Evolutionary conservation across 2,113 vertebrate species (phyloP).

Genomic region (Pampusana beccarii): DNA sequence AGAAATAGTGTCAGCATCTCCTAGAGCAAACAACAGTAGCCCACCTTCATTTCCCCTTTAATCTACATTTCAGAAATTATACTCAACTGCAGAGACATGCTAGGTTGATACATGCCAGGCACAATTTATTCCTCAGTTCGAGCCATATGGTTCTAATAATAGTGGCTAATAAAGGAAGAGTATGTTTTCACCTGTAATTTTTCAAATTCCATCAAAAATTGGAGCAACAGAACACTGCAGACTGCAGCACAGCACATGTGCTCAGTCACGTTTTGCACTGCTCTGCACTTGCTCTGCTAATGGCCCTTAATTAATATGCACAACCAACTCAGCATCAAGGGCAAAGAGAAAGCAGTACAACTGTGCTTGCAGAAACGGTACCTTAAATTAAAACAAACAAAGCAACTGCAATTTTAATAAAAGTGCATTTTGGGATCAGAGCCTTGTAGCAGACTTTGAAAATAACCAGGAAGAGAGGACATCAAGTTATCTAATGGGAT

Average conservation of each 20-base stretch:
- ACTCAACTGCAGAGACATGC: neutral
- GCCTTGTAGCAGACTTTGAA: neutral
- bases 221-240: neutral
- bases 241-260: constrained; percentile 8
- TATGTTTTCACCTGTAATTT: constrained; percentile 51
- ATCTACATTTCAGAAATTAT: neutral
- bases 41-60: constrained; percentile 34
- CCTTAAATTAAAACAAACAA: constrained; percentile 51
- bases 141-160: constrained; percentile 41
- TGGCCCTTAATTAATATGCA: constrained; percentile 51
- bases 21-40: neutral
- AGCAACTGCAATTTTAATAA: constrained; percentile 28
- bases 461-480: constrained; percentile 10
- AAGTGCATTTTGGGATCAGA: constrained; percentile 39
- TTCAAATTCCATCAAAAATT: constrained; percentile 43
- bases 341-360: neutral
- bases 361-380: constrained; percentile 9
- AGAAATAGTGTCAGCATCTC: neutral
- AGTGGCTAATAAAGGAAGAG: constrained; percentile 32
- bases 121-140: neutral
- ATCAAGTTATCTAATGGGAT: constrained; percentile 30
- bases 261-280: constrained; percentile 34
- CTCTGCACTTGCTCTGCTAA: constrained; percentile 45
- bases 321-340: constrained; percentile 1
- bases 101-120: neutral